Evolutionary conservation across 1,140 invertebrate species (phyloP).

Genomic region (Drosophila dunni): DNA sequence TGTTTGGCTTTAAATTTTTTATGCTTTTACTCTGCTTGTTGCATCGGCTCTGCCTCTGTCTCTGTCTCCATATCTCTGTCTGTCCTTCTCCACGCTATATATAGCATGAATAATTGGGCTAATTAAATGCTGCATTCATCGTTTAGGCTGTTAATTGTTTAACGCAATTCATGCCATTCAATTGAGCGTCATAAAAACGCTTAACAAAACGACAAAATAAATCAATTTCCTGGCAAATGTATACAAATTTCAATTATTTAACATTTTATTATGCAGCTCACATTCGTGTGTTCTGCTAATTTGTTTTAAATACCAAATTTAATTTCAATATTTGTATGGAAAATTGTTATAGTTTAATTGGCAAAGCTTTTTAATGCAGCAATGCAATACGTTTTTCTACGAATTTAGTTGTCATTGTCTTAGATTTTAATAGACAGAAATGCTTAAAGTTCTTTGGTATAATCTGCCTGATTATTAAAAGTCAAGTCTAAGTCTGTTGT

Average conservation of each 20-base stretch:
- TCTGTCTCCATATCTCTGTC: constrained; percentile 1
- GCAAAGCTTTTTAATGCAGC: too few relatives aligned
- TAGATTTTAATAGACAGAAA: too few relatives aligned
- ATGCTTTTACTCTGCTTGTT: constrained; percentile 12
- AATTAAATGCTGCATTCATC: constrained; percentile 67
- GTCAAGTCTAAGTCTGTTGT: too few relatives aligned
- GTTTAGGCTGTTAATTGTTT: constrained; percentile 39
- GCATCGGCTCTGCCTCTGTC: not conserved
- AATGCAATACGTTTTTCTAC: too few relatives aligned
- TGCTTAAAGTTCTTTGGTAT: too few relatives aligned
- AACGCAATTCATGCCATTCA: constrained; percentile 19
- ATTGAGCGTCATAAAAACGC: constrained; percentile 1
- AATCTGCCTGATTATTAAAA: too few relatives aligned
- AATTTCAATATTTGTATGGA: not conserved
- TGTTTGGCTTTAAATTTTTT: constrained; percentile 39
- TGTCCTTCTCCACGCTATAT: constrained; percentile 24
- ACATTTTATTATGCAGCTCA: constrained; percentile 4
- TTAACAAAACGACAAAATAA: constrained; percentile 10
- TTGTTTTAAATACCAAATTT: not conserved
- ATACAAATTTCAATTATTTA: constrained; percentile 7
- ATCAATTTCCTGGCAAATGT: constrained; percentile 4
- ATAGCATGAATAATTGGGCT: constrained; percentile 58
- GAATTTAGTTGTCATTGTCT: too few relatives aligned
- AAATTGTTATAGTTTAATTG: not conserved
- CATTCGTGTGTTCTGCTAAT: not conserved